Conservation (phyloP, 1,140 invertebrate genomes). For the Heliconius hermathena region DNA sequence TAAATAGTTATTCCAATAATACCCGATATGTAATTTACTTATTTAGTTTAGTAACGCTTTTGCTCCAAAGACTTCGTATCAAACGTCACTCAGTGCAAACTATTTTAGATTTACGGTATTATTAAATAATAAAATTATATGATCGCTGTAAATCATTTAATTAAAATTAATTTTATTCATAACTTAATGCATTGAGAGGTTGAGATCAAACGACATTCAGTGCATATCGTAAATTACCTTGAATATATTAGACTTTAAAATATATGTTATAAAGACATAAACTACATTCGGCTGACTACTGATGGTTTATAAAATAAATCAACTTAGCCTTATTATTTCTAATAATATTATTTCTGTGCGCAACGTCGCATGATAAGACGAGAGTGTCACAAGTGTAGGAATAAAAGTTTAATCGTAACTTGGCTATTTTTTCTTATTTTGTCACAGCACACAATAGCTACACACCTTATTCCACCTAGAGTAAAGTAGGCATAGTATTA, state of each 20-base stretch:
- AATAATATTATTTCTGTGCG: neutral
- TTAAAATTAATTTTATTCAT: constrained; percentile 15
- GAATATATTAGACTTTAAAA: constrained; percentile 17
- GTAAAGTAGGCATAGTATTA: too few species aligned
- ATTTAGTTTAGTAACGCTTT: neutral
- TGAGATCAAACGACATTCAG: constrained; percentile 11
- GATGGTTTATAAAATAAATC: constrained; percentile 13
- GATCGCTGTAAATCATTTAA: constrained; percentile 5
- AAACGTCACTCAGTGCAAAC: neutral
- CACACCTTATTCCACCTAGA: too few species aligned
- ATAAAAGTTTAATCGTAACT: neutral
- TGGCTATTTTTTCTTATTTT: neutral
- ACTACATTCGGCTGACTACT: constrained; percentile 12
- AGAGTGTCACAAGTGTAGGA: neutral
- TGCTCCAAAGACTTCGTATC: neutral
- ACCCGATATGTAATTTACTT: neutral
- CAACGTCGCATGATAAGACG: neutral
- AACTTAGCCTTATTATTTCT: constrained; percentile 7
- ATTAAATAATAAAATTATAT: constrained; percentile 14
- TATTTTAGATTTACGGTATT: constrained; percentile 9
- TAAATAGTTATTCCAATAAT: neutral
- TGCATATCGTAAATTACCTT: constrained; percentile 13
- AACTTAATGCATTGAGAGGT: constrained; percentile 13
- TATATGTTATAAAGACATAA: constrained; percentile 23
- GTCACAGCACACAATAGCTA: too few species aligned